phyloP scores from a whole-genome alignment of 2,113 vertebrate species.

The Condylura cristata region DNA sequence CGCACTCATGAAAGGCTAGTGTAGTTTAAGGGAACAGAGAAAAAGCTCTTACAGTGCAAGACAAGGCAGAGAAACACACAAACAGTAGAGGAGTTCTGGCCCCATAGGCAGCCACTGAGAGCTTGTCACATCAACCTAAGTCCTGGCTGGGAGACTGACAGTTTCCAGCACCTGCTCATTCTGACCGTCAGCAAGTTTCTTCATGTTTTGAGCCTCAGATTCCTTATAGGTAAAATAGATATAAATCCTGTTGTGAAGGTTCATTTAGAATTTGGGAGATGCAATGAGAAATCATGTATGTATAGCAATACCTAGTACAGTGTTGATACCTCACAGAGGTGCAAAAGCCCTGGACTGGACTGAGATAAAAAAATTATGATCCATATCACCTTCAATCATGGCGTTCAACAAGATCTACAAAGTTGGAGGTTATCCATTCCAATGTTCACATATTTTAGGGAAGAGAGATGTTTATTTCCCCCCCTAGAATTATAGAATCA shows the following conservation, averaged over 20 bases:
- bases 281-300: neutral
- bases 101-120: no score
- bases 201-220: neutral
- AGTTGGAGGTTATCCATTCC: neutral
- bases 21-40: neutral
- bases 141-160: neutral
- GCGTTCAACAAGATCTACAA: neutral
- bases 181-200: neutral
- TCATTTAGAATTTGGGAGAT: neutral
- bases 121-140: neutral
- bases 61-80: neutral
- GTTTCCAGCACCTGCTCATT: no score
- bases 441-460: neutral
- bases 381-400: neutral
- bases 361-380: no score
- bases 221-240: neutral
- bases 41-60: neutral
- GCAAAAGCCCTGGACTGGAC: neutral
- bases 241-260: neutral
- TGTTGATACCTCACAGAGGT: neutral
- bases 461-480: neutral
- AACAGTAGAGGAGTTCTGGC: neutral
- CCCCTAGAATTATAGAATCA: neutral
- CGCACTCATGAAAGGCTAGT: neutral
- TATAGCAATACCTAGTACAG: accelerated